Percentiles rank a stretch among this genome's conserved stretches.
These are phyloP conservation scores for Eulacestoma nigropectus DNA, from an alignment of 2,113 vertebrate species.

Conservation along the genomic window DNA sequence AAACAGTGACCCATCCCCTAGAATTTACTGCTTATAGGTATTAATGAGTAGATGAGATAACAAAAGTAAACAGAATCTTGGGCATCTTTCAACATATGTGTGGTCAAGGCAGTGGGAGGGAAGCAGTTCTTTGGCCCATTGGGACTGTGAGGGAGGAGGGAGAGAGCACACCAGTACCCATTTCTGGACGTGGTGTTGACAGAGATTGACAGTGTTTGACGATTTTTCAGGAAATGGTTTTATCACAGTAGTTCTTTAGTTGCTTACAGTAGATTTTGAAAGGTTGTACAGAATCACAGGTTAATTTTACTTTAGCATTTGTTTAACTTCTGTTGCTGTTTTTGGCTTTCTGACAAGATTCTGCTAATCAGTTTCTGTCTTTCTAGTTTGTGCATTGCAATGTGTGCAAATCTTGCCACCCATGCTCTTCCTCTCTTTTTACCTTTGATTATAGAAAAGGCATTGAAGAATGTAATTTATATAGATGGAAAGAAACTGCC, in stretches of 20 bases:
- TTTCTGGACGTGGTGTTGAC: conserved; percentile 54
- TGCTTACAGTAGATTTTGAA: conserved; percentile 10
- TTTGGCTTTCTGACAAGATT: conserved; percentile 56
- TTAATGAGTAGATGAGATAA: neutral
- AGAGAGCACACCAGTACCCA: neutral
- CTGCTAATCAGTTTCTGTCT: conserved; percentile 32
- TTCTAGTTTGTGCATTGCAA: neutral
- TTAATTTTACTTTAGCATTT: conserved; percentile 43
- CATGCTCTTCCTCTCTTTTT: neutral
- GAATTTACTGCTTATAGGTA: neutral
- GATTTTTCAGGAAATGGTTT: conserved; percentile 34
- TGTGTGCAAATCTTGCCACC: neutral
- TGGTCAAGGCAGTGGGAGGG: conserved; percentile 53
- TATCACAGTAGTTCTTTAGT: neutral
- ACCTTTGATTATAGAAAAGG: neutral
- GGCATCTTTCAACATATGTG: conserved; percentile 37
- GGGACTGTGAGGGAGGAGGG: neutral
- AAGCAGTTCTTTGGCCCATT: neutral
- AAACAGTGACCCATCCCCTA: neutral
- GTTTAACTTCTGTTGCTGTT: conserved; percentile 21
- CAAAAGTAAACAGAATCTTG: neutral
- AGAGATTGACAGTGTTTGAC: conserved; percentile 52
- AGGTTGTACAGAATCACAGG: neutral
- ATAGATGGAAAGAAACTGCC: neutral
- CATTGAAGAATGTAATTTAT: neutral